Evolutionary conservation across 2,113 vertebrate species (phyloP).

Genomic region (Sander vitreus): DNA sequence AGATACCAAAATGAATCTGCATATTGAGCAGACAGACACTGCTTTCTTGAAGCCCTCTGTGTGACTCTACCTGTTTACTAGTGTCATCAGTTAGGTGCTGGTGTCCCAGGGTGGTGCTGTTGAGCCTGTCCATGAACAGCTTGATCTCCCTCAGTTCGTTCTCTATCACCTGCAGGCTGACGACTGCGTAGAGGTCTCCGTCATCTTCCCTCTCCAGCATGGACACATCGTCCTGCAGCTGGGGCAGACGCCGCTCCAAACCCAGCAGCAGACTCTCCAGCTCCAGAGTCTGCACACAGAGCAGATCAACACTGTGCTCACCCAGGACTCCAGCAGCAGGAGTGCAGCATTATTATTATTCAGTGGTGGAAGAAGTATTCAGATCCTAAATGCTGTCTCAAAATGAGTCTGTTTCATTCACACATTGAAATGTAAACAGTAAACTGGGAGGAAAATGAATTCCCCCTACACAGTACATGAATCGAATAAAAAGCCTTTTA

Average conservation of each 20-base stretch:
- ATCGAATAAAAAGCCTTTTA: no score
- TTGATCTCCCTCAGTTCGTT: conserved; percentile 78
- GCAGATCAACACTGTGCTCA: background rate
- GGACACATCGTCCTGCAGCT: conserved; percentile 65
- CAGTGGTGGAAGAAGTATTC: no score
- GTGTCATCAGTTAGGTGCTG: conserved; percentile 21
- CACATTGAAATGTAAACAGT: no score
- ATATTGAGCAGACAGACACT: background rate
- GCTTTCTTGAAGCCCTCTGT: background rate
- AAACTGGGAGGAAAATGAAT: no score
- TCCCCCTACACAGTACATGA: no score
- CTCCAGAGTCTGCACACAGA: conserved; percentile 56
- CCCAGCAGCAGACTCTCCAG: conserved; percentile 73
- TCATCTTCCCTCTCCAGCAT: conserved; percentile 79
- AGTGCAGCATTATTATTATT: background rate
- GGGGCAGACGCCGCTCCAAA: conserved; percentile 70
- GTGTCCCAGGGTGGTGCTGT: conserved; percentile 39
- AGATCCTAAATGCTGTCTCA: no score
- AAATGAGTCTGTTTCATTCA: no score
- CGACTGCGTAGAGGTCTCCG: conserved; percentile 69
- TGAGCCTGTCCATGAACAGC: conserved; percentile 74
- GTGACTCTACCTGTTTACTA: conserved; percentile 55
- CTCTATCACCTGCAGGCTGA: conserved; percentile 79
- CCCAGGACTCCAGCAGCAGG: background rate
- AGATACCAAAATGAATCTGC: background rate